These are phyloP conservation scores for Dasypogon diadema DNA, from an alignment of 2,888 invertebrate genomes.

Conservation along the genomic window DNA sequence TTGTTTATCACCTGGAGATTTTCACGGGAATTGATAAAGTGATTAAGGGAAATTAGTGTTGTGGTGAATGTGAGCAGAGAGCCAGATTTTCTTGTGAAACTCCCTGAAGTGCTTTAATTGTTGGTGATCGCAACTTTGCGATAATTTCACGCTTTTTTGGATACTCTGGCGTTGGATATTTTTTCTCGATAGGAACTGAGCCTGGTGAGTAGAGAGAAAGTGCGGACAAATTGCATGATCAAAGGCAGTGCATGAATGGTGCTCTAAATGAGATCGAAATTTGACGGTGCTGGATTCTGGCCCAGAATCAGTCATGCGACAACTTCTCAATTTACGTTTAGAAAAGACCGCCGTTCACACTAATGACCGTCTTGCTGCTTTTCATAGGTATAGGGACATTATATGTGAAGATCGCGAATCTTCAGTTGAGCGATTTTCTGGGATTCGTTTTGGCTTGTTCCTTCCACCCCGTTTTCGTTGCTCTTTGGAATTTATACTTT, in stretches of 20 bases:
- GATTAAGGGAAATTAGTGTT: not conserved
- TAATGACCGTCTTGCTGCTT: no score
- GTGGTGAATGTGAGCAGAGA: not conserved
- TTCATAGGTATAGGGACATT: not conserved
- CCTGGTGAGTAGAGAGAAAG: conserved; percentile 37
- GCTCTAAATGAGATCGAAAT: not conserved
- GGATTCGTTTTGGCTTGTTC: conserved; percentile 25
- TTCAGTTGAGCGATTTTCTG: conserved; percentile 42
- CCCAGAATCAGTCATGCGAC: conserved; percentile 44
- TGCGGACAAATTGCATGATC: not conserved
- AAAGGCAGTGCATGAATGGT: not conserved
- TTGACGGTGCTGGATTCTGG: conserved; percentile 17
- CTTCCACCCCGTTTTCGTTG: conserved; percentile 1
- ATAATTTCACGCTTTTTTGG: conserved; percentile 36
- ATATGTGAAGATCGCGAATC: not conserved
- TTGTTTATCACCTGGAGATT: not conserved
- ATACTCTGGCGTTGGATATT: conserved; percentile 1
- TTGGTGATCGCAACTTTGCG: not conserved
- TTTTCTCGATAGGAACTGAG: conserved; percentile 11
- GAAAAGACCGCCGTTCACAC: no score
- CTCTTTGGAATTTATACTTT: not conserved
- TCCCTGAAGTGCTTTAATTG: not conserved
- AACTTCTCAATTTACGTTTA: not conserved
- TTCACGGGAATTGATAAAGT: conserved; percentile 5
- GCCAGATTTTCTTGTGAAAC: conserved; percentile 4